Percentiles rank a stretch among this genome's conserved stretches.
These are phyloP conservation scores for Chondrilla cf. caribensis DNA, from an alignment of 37 sponge, comb jelly and placozoan species.

Conservation along the genomic window DNA sequence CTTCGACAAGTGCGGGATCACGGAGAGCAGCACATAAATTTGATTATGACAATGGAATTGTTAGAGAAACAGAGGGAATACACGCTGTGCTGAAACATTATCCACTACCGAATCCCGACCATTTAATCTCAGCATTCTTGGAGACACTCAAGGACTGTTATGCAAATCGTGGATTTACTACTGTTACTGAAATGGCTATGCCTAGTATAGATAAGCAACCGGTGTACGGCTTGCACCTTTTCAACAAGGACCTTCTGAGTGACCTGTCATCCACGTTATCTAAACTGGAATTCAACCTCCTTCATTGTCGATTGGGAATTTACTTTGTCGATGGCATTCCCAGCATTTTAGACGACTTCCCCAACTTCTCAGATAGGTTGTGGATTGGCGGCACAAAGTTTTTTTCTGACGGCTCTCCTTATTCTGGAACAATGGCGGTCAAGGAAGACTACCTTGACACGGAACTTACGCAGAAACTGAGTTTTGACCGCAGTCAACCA, in stretches of 20 bases:
- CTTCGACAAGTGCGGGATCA: constrained; percentile 27
- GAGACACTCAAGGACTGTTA: constrained; percentile 25
- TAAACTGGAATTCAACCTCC: neutral
- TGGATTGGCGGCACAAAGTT: constrained; percentile 49
- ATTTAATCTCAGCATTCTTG: neutral
- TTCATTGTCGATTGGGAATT: constrained; percentile 21
- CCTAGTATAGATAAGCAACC: neutral
- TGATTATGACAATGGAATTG: neutral
- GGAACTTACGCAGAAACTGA: constrained; percentile 28
- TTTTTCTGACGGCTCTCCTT: constrained; percentile 60
- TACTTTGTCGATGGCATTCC: neutral
- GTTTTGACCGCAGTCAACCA: constrained; percentile 4
- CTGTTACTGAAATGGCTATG: constrained; percentile 53
- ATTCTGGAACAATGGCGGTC: constrained; percentile 45
- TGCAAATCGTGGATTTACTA: constrained; percentile 50
- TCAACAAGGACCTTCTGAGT: neutral
- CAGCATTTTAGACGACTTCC: no score
- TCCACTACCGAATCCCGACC: neutral
- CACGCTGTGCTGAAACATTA: neutral
- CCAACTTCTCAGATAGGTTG: constrained; percentile 6
- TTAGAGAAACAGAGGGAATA: neutral
- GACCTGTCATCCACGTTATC: neutral
- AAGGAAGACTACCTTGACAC: constrained; percentile 42
- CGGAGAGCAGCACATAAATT: neutral
- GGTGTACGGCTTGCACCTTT: neutral